Conservation (phyloP, 2,113 vertebrate genomes). For the Alethe diademata region DNA sequence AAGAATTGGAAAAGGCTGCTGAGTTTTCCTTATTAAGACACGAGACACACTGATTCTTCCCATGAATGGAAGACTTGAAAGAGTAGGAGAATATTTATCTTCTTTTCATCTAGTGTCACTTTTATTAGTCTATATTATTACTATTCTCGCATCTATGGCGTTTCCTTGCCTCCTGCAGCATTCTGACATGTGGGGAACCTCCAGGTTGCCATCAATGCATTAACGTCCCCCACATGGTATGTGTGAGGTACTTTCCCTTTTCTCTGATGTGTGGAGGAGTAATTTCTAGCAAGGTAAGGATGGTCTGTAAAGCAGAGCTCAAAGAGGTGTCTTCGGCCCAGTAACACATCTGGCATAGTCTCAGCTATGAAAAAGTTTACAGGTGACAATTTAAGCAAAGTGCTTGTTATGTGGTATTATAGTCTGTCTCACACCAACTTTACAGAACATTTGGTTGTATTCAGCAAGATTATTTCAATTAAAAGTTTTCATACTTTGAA, state of each 20-base stretch:
- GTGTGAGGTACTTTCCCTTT: background rate
- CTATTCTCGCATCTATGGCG: background rate
- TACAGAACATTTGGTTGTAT: background rate
- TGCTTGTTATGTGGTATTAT: background rate
- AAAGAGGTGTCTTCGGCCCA: background rate
- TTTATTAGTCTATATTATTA: background rate
- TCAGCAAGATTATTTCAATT: background rate
- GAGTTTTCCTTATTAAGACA: background rate
- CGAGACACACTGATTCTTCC: background rate
- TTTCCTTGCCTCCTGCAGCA: background rate
- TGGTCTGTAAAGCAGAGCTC: background rate
- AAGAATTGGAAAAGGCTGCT: background rate
- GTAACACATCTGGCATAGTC: background rate
- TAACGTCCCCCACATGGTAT: rapidly evolving
- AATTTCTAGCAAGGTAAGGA: background rate
- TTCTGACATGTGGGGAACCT: background rate
- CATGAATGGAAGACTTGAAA: background rate
- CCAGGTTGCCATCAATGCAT: background rate
- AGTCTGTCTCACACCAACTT: background rate
- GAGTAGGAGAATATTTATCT: background rate
- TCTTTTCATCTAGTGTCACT: background rate
- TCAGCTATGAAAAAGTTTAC: background rate
- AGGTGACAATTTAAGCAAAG: background rate
- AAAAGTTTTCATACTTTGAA: background rate
- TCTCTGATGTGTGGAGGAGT: background rate